Conservation (phyloP, 2,888 invertebrate species). For the Phyllotreta striolata region DNA sequence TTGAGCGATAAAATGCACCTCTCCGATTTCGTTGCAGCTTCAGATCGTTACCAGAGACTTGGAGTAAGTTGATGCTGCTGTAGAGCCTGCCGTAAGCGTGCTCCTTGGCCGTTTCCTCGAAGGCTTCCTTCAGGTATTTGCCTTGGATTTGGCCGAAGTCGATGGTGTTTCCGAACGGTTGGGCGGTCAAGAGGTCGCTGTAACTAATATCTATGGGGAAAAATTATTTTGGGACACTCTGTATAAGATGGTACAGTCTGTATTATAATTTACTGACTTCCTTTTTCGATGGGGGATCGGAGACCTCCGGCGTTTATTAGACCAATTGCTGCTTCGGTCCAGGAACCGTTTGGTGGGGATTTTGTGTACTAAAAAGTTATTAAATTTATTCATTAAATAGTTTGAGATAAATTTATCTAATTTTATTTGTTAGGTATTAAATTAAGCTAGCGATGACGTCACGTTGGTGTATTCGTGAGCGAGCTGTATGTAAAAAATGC, state of each 20-base stretch:
- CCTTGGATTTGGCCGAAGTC: constrained; percentile 77
- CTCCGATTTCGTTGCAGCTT: background rate
- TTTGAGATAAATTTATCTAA: too few species aligned
- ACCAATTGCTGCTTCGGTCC: constrained; percentile 75
- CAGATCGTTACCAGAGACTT: constrained; percentile 65
- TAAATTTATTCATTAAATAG: background rate
- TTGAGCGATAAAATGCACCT: background rate
- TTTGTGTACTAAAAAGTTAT: constrained; percentile 44
- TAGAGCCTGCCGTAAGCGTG: constrained; percentile 58
- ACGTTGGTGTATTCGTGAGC: too few species aligned
- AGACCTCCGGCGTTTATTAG: constrained; percentile 75
- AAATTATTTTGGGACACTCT: background rate
- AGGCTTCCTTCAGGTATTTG: constrained; percentile 67
- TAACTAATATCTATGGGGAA: constrained; percentile 71
- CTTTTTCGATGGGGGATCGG: constrained; percentile 71
- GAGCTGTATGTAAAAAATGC: too few species aligned
- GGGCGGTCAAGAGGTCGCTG: constrained; percentile 71
- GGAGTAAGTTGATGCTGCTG: constrained; percentile 65
- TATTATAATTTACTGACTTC: constrained; percentile 63
- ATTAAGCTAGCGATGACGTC: too few species aligned
- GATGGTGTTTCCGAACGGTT: constrained; percentile 80
- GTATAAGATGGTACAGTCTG: background rate
- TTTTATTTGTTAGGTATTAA: too few species aligned
- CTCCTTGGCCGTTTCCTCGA: constrained; percentile 66
- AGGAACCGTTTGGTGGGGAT: constrained; percentile 55